Conservation (phyloP, 2,888 invertebrate species). For the Cerastis leucographa region DNA sequence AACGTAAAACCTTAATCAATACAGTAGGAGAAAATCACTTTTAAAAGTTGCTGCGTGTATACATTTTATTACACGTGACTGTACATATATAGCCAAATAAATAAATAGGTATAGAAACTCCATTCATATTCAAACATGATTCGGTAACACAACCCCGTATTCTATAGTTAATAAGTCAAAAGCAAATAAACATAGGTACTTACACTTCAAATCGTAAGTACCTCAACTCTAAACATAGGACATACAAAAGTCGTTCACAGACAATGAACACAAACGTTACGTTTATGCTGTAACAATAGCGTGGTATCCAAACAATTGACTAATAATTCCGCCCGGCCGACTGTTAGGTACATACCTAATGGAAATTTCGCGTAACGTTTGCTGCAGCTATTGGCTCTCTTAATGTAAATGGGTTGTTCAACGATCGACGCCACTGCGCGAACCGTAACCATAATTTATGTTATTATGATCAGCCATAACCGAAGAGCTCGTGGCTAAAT, state of each 20-base stretch:
- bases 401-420: slow-evolving; percentile 82
- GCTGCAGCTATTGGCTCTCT: slow-evolving; percentile 76
- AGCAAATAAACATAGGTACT: slow-evolving; percentile 5
- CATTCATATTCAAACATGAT: not conserved
- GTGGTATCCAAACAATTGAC: slow-evolving; percentile 81
- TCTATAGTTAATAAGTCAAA: not conserved
- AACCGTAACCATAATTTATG: slow-evolving; percentile 53
- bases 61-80: too few species aligned
- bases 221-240: slow-evolving; percentile 61
- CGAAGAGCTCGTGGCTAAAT: too few species aligned
- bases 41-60: too few species aligned
- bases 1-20: too few species aligned
- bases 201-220: slow-evolving; percentile 9
- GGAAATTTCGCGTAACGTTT: slow-evolving; percentile 81
- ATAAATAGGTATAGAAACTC: too few species aligned
- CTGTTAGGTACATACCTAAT: slow-evolving; percentile 81
- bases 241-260: slow-evolving; percentile 75
- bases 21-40: too few species aligned
- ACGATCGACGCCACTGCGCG: slow-evolving; percentile 55
- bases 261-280: slow-evolving; percentile 75
- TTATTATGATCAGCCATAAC: slow-evolving; percentile 49
- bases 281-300: slow-evolving; percentile 77
- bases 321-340: slow-evolving; percentile 82
- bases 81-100: too few species aligned
- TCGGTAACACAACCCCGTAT: too few species aligned